Evolutionary conservation across 2,797 vertebrate species (phyloP).

Genomic region (Silurus lanzhouensis): DNA sequence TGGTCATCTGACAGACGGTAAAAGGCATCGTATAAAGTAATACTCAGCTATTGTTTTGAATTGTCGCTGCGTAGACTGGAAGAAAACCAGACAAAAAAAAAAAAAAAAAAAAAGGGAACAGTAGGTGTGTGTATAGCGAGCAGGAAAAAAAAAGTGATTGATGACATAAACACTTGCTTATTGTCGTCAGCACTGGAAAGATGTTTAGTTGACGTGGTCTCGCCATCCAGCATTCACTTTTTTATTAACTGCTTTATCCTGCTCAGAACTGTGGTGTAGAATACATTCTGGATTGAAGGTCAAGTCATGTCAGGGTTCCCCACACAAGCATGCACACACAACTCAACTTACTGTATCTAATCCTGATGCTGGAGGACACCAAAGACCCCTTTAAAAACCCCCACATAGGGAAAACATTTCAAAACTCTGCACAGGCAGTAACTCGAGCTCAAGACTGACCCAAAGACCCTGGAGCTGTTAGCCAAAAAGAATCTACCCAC

Average conservation of each 20-base stretch:
- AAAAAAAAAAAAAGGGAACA: background rate
- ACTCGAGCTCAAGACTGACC: background rate
- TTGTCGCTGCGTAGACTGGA: background rate
- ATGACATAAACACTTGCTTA: background rate
- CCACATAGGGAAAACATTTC: background rate
- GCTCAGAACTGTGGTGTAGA: background rate
- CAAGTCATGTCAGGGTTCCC: background rate
- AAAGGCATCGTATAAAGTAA: constrained; percentile 14
- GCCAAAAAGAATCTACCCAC: background rate
- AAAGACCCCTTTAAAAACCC: background rate
- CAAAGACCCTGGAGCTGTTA: background rate
- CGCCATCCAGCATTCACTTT: background rate
- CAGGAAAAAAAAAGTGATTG: background rate
- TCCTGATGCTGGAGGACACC: background rate
- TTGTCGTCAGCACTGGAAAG: background rate
- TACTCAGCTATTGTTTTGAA: background rate
- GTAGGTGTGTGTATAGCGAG: background rate
- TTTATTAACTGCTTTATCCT: background rate
- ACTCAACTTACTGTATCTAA: background rate
- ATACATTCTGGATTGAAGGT: background rate
- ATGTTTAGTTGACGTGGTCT: constrained; percentile 17
- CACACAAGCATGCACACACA: background rate
- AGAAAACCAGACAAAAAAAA: background rate
- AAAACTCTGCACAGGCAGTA: background rate
- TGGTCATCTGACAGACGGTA: constrained; percentile 15